Conservation (phyloP, 2,113 vertebrate genomes). For the Eupsittula cactorum region DNA sequence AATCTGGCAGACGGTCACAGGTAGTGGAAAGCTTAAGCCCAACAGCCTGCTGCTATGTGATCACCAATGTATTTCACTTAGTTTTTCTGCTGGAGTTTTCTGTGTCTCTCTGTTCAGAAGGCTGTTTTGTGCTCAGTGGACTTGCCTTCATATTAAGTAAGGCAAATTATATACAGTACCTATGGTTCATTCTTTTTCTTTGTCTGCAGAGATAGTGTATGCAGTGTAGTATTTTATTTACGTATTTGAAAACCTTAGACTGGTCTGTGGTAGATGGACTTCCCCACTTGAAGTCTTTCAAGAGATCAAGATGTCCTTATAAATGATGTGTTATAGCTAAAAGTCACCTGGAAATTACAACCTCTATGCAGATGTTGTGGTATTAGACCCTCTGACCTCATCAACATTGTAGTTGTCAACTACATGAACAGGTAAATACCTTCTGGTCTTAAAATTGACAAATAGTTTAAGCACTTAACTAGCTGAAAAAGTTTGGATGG, state of each 20-base stretch:
- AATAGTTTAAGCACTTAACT: neutral
- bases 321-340: neutral
- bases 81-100: neutral
- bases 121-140: accelerated
- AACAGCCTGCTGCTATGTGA: neutral
- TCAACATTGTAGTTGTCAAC: neutral
- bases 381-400: neutral
- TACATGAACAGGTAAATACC: neutral
- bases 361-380: neutral
- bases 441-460: neutral
- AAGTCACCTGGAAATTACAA: neutral
- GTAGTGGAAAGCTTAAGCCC: neutral
- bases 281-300: neutral
- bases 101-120: neutral
- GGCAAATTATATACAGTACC: neutral
- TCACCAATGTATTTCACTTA: neutral
- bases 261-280: neutral
- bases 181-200: neutral
- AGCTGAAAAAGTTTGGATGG: neutral
- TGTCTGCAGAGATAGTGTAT: neutral
- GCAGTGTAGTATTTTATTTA: neutral
- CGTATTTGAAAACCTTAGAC: neutral
- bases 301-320: neutral
- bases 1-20: neutral
- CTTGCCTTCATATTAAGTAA: neutral